Percentiles rank a stretch among this genome's conserved stretches.
Evolutionary conservation across 2,797 vertebrate species (phyloP).

Genomic region (Enteromius thamalakanensis): DNA sequence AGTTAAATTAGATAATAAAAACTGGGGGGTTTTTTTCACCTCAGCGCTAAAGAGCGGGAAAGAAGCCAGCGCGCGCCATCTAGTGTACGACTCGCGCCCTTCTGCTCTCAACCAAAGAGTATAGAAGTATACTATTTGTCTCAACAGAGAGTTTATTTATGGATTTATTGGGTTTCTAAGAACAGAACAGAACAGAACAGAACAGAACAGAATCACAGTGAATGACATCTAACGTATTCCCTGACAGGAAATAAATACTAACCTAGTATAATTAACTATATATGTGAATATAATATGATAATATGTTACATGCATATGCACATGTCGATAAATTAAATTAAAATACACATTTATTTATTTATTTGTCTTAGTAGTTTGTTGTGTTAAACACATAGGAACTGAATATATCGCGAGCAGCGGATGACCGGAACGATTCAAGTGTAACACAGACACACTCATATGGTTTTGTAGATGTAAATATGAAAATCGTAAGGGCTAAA

Average conservation of each 20-base stretch:
- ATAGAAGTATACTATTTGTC: no score
- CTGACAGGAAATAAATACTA: neutral
- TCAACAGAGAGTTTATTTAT: neutral
- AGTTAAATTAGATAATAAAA: neutral
- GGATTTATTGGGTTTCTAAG: neutral
- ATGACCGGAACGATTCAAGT: slow-evolving; percentile 21
- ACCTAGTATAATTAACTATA: no score
- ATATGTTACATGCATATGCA: neutral
- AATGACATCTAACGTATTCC: neutral
- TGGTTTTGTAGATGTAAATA: neutral
- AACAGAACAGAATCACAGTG: neutral
- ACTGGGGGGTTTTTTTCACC: neutral
- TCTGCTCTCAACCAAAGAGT: no score
- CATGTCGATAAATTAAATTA: neutral
- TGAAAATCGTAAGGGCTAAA: neutral
- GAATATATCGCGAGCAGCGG: neutral
- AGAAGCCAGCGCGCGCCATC: slow-evolving; percentile 11
- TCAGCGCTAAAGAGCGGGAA: neutral
- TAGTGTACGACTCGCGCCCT: neutral
- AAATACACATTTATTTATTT: neutral
- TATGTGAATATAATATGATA: no score
- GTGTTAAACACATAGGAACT: slow-evolving; percentile 25
- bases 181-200: neutral
- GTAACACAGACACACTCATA: slow-evolving; percentile 45
- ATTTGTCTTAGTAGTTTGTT: neutral